These are phyloP conservation scores for Cordylochernes scorpioides DNA, from an alignment of 2,888 invertebrate genomes.

Conservation along the genomic window DNA sequence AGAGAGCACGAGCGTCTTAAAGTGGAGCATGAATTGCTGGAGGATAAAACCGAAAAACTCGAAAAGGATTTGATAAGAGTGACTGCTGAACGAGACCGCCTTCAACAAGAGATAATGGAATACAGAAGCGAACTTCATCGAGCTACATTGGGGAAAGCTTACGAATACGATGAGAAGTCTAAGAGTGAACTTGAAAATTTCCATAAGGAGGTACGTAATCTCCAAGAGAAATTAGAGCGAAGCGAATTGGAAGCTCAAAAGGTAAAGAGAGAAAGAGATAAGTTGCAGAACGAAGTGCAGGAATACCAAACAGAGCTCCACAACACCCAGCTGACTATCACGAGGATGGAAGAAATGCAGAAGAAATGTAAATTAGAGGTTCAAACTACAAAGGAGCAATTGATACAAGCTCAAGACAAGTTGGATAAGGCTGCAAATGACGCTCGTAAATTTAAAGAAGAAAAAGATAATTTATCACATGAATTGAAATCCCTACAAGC, in stretches of 20 bases:
- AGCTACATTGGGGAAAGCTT: slow-evolving; percentile 10
- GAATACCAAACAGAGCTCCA: slow-evolving; percentile 12
- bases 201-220: slow-evolving; percentile 9
- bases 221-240: slow-evolving; percentile 8
- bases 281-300: slow-evolving; percentile 8
- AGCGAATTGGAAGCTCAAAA: slow-evolving; percentile 17
- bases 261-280: slow-evolving; percentile 10
- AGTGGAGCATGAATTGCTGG: slow-evolving; percentile 6
- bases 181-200: slow-evolving; percentile 6
- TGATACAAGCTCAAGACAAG: no score
- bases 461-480: no score
- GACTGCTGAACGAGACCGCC: slow-evolving; percentile 14
- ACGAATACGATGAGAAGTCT: slow-evolving; percentile 13
- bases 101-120: slow-evolving; percentile 15
- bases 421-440: no score
- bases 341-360: slow-evolving; percentile 8
- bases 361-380: slow-evolving; percentile 6
- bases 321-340: no score
- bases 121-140: slow-evolving; percentile 18
- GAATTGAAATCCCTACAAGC: no score
- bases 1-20: slow-evolving; percentile 7
- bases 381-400: slow-evolving; percentile 5
- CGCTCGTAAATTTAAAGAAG: no score
- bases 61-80: slow-evolving; percentile 17
- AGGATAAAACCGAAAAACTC: slow-evolving; percentile 8